Evolutionary conservation across 2,888 invertebrate genomes (phyloP), one percentile per base, ranked within the genome.

Genomic region (Rhopalosiphum nymphaeae): DNA sequence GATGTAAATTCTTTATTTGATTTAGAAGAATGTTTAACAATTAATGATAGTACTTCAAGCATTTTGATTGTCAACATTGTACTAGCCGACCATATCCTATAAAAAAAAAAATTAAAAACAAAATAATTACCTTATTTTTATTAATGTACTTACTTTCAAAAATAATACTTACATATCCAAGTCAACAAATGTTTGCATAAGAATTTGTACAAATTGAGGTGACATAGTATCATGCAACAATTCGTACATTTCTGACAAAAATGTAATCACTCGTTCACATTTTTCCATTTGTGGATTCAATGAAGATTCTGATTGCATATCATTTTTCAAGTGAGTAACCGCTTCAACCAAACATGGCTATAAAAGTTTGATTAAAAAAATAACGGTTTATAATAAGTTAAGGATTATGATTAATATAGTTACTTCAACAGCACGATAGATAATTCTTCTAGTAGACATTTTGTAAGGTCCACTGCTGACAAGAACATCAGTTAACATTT

Each of bases 401-500:
- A 78, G 36, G 13, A 36, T n/a, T 25, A 29, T 89, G 26, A 25
- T 44, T 36, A 56, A 42, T 57, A n/a, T 90, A 90, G 2, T 86
- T 94, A 94, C 94, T 67, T 94, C 94, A 10, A 94, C 85, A 61
- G 94, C 61, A 2, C 91, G 94, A 91, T 94, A 94, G 44, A 94
- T 94, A 86, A 94, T 94, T 42, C 90, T 91, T 94, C 94, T 91
- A n/a, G 94, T 94, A 91, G 94, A 94, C 29, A 94, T 86, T 90
- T 87, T 94, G 44, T 94, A 91, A 25, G 94, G 94, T 11, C 94
- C 94, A 67, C 94, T 94, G 36, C 87, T 94, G 9, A 94, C 61
- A 44, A 94, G 94, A 57, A 94, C 94, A 84, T 94, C 94, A 86
- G 94, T 91, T 61, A 94, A 87, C 94, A 94, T 94, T 91, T 94